Conservation (phyloP, 2,113 vertebrate species). For the Corynorhinus townsendii region DNA sequence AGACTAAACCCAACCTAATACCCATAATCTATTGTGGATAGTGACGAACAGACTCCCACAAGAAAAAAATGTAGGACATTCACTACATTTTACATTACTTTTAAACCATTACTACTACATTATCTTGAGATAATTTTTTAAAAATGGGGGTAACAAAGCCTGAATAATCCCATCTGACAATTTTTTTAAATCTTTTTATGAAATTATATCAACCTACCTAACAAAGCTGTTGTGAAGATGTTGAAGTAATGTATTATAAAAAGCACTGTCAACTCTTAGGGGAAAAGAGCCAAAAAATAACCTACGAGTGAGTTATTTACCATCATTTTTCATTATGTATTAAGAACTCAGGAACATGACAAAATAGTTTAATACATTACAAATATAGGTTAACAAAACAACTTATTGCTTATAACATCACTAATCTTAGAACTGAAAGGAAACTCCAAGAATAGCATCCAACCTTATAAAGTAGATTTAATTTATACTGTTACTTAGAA, state of each 20-base stretch:
- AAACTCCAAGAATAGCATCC: background rate
- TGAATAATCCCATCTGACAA: background rate
- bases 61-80: background rate
- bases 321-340: constrained; percentile 1
- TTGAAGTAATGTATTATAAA: background rate
- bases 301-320: background rate
- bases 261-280: constrained; percentile 26
- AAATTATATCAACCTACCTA: constrained; percentile 44
- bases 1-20: background rate
- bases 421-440: background rate
- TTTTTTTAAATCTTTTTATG: background rate
- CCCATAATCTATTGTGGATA: background rate
- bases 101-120: background rate
- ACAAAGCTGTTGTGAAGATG: constrained; percentile 17
- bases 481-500: background rate
- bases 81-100: background rate
- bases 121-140: background rate
- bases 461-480: background rate
- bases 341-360: background rate
- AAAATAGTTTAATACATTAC: constrained; percentile 18
- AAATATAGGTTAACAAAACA: background rate
- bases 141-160: background rate
- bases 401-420: background rate
- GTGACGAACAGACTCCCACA: background rate
- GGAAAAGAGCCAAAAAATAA: constrained; percentile 31